Base-by-base conservation (phyloP, 2,797 vertebrate genomes). In the Knipowitschia caucasica region DNA sequence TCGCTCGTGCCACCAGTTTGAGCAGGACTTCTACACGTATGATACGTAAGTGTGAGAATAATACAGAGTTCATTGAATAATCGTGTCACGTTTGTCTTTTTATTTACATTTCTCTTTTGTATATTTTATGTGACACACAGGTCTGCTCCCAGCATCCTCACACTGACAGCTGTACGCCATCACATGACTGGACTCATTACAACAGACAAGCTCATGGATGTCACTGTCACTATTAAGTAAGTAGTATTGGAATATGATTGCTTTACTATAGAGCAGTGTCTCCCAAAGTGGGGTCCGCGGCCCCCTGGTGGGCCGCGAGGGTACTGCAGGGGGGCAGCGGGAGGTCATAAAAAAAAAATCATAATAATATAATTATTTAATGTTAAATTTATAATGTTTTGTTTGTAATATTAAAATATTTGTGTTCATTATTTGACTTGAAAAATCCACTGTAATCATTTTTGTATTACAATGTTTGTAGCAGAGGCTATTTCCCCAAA, bases 201-300 rank as follows among this genome's bases (percentile, higher is more conserved):
- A 50, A 95, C 96, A 0, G 95, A 99, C 88, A 96, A 96, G 82
- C 83, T 97, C 73, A 88, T 97, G 43, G 95, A 98, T 40, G 93
- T 99, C 76, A 98, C 94, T 0, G 78, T 99, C 59, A 98, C 95
- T 20, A 98, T 99, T 83, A 98, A 96, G 96, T 99, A 91, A 92
- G 2, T 20, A 4, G 27, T 30, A 15, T 18, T 10, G 14, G 4
- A 23, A 40, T 21, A 40, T 10, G 6, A 36, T 15, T 12, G 12
- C 10, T 12, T n/a, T n/a, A n/a, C n/a, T n/a, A n/a, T 15, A 21
- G 5, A 40, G 10, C 38, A 40, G 38, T 29, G n/a, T n/a, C n/a
- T n/a, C n/a, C n/a, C n/a, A n/a, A n/a, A n/a, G n/a, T n/a, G n/a
- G n/a, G n/a, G n/a, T n/a, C n/a, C n/a, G n/a, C n/a, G n/a, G n/a